Percentiles rank a stretch among this genome's conserved stretches.
These are phyloP conservation scores for Styela clava DNA, from an alignment of 23 tunicate genomes.

Conservation along the genomic window DNA sequence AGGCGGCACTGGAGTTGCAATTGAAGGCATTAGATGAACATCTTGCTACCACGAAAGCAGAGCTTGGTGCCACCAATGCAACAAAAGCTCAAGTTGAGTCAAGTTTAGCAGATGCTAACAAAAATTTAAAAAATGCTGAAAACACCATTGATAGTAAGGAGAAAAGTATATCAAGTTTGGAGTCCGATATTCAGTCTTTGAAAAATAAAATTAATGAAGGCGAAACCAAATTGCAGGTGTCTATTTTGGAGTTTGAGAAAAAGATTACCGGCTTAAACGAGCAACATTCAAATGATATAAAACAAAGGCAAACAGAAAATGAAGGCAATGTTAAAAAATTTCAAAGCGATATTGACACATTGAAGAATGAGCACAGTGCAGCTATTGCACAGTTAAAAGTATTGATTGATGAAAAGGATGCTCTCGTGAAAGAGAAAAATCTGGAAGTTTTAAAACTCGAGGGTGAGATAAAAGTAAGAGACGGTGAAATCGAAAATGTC, in stretches of 20 bases:
- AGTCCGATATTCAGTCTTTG: conserved; percentile 39
- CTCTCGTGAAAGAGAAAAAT: background rate
- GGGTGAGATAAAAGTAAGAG: background rate
- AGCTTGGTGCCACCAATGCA: conserved; percentile 5
- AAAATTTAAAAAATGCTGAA: background rate
- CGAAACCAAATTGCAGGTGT: conserved; percentile 23
- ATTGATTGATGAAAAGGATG: background rate
- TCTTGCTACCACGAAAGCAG: background rate
- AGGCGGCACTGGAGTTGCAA: conserved; percentile 3
- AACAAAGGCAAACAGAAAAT: background rate
- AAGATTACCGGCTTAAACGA: conserved; percentile 10
- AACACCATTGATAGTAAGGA: background rate
- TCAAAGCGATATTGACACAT: background rate
- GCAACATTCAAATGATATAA: conserved; percentile 10
- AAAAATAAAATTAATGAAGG: conserved; percentile 28
- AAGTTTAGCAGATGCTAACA: background rate
- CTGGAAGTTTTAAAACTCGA: background rate
- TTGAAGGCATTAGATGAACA: conserved; percentile 4
- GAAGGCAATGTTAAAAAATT: background rate
- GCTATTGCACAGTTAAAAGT: background rate
- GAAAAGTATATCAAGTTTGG: background rate
- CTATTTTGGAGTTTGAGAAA: background rate
- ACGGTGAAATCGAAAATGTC: conserved; percentile 1
- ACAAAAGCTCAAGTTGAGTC: background rate
- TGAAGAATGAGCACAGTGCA: background rate